These are phyloP conservation scores for Dryobotodes eremita DNA, from an alignment of 2,888 invertebrate genomes.

Conservation along the genomic window DNA sequence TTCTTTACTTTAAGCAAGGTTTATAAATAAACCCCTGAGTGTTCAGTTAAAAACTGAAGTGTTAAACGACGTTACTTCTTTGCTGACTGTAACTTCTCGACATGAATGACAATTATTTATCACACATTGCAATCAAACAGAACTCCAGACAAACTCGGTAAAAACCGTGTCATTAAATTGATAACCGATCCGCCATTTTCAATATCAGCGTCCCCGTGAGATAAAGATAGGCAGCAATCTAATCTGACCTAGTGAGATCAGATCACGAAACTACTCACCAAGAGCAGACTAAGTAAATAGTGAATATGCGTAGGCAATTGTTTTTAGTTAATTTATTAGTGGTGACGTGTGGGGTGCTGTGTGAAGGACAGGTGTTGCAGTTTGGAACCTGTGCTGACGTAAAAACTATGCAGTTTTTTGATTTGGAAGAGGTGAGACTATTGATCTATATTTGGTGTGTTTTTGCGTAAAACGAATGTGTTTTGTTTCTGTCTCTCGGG, in stretches of 20 bases:
- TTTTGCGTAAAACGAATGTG: no score
- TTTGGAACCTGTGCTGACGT: slow-evolving; percentile 82
- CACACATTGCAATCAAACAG: background rate
- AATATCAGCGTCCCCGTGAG: slow-evolving; percentile 39
- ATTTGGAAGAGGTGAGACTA: slow-evolving; percentile 81
- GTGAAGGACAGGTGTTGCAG: slow-evolving; percentile 79
- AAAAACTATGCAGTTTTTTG: slow-evolving; percentile 81
- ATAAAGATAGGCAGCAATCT: slow-evolving; percentile 47
- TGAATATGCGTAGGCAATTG: slow-evolving; percentile 67
- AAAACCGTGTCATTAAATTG: slow-evolving; percentile 2
- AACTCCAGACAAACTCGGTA: background rate
- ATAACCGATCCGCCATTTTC: slow-evolving; percentile 26
- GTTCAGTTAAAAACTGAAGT: background rate
- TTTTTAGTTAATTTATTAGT: slow-evolving; percentile 61
- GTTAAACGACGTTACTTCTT: background rate
- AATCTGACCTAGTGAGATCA: slow-evolving; percentile 43
- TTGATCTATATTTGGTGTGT: no score
- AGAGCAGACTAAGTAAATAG: slow-evolving; percentile 40
- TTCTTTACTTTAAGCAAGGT: background rate
- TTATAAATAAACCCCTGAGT: background rate
- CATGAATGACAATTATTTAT: background rate
- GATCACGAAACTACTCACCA: slow-evolving; percentile 20
- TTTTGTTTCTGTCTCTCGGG: background rate
- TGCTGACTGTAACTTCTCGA: background rate
- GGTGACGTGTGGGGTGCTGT: slow-evolving; percentile 56